Conservation (phyloP, 2,888 invertebrate genomes). For the Lasioglossum malachurum region DNA sequence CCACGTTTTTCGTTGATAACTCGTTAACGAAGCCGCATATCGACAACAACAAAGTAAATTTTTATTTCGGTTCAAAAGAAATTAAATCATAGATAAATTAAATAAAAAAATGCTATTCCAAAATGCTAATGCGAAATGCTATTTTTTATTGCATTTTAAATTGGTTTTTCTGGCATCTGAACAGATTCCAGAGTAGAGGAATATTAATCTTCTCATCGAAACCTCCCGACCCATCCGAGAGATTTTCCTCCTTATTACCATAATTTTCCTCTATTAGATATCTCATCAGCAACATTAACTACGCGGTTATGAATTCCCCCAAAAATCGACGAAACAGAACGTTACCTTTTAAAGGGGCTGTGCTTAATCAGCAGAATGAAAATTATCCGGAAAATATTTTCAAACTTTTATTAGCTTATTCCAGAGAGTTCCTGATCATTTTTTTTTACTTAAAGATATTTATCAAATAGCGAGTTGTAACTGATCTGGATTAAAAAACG, state of each 20-base stretch:
- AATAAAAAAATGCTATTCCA: too few species aligned
- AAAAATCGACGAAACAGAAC: slow-evolving; percentile 20
- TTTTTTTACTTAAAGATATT: too few species aligned
- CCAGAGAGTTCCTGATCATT: too few species aligned
- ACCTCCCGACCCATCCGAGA: neutral
- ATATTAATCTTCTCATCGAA: neutral
- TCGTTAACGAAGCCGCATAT: too few species aligned
- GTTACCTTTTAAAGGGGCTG: slow-evolving; percentile 16
- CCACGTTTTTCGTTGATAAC: too few species aligned
- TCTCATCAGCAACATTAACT: neutral
- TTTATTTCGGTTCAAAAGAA: too few species aligned
- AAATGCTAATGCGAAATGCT: neutral
- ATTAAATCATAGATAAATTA: too few species aligned
- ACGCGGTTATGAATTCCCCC: neutral
- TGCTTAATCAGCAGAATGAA: neutral
- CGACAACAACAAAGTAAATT: too few species aligned
- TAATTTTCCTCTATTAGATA: neutral
- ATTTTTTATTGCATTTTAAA: neutral
- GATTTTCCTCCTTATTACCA: neutral
- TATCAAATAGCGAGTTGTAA: too few species aligned
- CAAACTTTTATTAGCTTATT: too few species aligned
- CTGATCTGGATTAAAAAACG: too few species aligned
- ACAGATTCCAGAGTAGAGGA: neutral
- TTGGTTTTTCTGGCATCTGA: neutral
- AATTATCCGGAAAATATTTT: neutral